These are phyloP conservation scores for Aspidiotus destructor DNA, from an alignment of 2,888 invertebrate genomes.

Conservation along the genomic window DNA sequence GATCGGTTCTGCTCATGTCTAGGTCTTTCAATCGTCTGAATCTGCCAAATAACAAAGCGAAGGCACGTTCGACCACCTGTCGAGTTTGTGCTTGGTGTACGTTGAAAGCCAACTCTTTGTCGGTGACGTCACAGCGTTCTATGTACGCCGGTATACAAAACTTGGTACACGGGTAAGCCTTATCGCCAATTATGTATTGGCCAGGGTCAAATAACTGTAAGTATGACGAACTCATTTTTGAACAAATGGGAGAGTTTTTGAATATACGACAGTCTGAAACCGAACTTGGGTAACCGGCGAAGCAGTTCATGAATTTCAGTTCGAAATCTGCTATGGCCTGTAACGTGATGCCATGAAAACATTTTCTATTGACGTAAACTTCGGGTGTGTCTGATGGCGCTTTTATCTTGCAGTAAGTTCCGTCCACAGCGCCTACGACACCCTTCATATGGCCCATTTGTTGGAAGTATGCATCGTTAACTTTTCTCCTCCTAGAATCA, in stretches of 20 bases:
- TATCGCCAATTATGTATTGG: conserved; percentile 23
- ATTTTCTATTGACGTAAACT: conserved; percentile 37
- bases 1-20: conserved; percentile 25
- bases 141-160: conserved; percentile 31
- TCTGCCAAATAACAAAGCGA: conserved; percentile 17
- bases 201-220: neutral
- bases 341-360: conserved; percentile 36
- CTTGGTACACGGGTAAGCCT: conserved; percentile 7
- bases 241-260: conserved; percentile 5
- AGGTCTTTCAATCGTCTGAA: conserved; percentile 23
- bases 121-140: conserved; percentile 5
- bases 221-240: neutral
- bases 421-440: neutral
- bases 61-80: conserved; percentile 22
- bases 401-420: neutral
- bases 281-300: conserved; percentile 38
- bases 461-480: neutral
- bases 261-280: conserved; percentile 13
- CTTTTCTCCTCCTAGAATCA: neutral
- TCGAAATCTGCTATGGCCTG: conserved; percentile 37
- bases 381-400: neutral
- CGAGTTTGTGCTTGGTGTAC: conserved; percentile 8
- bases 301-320: conserved; percentile 36
- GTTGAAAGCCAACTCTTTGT: conserved; percentile 18
- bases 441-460: neutral